Percentiles rank a stretch among this genome's conserved stretches.
These are phyloP conservation scores for Ondatra zibethicus DNA, from an alignment of 2,113 vertebrate genomes.

Conservation along the genomic window DNA sequence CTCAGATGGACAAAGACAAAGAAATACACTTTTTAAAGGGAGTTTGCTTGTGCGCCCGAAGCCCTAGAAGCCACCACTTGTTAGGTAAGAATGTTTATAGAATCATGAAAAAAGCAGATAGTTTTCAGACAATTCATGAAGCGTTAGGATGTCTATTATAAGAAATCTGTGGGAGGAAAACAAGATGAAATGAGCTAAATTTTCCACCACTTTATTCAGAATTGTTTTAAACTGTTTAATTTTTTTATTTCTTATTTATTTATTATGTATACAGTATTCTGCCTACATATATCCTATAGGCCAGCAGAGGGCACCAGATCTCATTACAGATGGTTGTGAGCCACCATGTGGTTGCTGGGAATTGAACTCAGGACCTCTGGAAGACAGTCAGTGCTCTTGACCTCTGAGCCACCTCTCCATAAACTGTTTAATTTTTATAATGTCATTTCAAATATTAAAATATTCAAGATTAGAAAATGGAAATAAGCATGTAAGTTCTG, in stretches of 20 bases:
- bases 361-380: too few species aligned
- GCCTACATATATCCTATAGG: too few species aligned
- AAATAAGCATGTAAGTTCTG: background rate
- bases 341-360: too few species aligned
- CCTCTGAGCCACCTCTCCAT: too few species aligned
- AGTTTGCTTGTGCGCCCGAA: background rate
- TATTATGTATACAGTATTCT: too few species aligned
- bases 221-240: background rate
- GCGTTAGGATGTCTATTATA: background rate
- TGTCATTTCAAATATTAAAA: background rate
- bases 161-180: slow-evolving; percentile 21
- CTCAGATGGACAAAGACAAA: background rate
- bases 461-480: background rate
- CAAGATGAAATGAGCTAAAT: background rate
- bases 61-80: background rate
- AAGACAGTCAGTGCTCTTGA: background rate
- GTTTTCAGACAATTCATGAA: background rate
- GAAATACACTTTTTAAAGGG: background rate
- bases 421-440: background rate
- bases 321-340: too few species aligned
- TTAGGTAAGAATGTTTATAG: background rate
- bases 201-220: slow-evolving; percentile 3
- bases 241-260: too few species aligned
- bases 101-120: background rate
- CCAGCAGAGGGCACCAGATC: too few species aligned